These are phyloP conservation scores for Himantopus leucocephalus DNA, from an alignment of 2,113 vertebrate genomes.

Conservation along the genomic window DNA sequence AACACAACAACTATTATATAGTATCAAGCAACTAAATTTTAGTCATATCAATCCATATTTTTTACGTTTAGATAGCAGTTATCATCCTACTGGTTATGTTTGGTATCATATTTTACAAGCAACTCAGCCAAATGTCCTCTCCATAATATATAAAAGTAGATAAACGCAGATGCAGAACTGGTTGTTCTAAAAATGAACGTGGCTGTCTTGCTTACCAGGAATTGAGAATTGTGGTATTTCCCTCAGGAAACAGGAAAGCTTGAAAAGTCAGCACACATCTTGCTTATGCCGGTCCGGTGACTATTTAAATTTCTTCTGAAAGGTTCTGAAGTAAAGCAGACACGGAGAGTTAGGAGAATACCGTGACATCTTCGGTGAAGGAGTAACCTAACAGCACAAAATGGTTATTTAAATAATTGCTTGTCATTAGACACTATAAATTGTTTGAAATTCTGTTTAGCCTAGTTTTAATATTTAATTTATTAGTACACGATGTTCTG, in stretches of 20 bases:
- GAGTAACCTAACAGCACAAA: background rate
- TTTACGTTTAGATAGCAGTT: background rate
- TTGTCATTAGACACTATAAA: background rate
- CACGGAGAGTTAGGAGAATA: background rate
- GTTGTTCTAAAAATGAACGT: background rate
- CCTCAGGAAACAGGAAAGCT: slow-evolving; percentile 19
- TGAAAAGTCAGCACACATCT: background rate
- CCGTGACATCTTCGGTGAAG: background rate
- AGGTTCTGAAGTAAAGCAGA: slow-evolving; percentile 1
- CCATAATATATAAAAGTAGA: background rate
- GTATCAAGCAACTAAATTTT: background rate
- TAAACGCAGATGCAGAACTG: background rate
- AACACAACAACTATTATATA: background rate
- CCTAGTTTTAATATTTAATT: background rate
- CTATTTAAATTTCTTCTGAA: background rate
- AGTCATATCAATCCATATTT: background rate
- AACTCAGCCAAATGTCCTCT: background rate
- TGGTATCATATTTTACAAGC: background rate
- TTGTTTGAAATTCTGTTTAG: background rate
- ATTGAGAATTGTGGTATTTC: background rate
- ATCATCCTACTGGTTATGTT: background rate
- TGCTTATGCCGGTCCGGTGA: background rate
- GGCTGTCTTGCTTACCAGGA: background rate
- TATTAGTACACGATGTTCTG: background rate
- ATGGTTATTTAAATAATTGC: background rate